phyloP scores from a whole-genome alignment of 1,140 invertebrate genomes.

The Agrypnia vestita region DNA sequence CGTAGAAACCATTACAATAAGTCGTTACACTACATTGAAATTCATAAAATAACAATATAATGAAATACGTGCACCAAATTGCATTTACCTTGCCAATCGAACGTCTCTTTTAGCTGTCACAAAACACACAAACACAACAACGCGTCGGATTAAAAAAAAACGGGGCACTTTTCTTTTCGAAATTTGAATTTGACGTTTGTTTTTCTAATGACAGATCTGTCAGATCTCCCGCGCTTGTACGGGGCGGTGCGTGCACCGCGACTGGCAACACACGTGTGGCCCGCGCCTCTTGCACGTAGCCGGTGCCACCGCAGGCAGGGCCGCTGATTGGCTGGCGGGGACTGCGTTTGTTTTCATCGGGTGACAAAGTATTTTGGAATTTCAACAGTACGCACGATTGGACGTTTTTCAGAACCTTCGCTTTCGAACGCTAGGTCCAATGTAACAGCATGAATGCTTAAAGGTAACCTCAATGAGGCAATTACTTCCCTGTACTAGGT shows the following conservation, averaged over 20 bases:
- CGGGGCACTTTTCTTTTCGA: not conserved
- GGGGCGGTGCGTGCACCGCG: not conserved
- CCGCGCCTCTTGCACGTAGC: not conserved
- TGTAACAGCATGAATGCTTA: too few relatives aligned
- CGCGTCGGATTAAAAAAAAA: not conserved
- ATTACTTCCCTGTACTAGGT: too few relatives aligned
- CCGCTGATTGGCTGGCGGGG: too few relatives aligned
- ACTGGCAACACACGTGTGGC: not conserved
- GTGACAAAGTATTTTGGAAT: too few relatives aligned
- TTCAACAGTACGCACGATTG: too few relatives aligned
- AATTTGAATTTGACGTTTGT: conserved; percentile 18
- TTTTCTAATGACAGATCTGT: conserved; percentile 23
- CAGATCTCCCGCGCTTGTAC: conserved; percentile 34
- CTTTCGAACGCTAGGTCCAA: too few relatives aligned
- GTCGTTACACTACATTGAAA: not conserved
- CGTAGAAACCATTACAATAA: too few relatives aligned
- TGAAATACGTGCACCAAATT: not conserved
- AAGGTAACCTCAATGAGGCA: too few relatives aligned
- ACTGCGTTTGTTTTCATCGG: too few relatives aligned
- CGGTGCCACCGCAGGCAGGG: not conserved
- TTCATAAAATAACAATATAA: not conserved
- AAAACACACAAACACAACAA: conserved; percentile 7
- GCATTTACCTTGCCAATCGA: conserved; percentile 14
- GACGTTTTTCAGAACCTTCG: too few relatives aligned
- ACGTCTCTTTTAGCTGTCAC: not conserved